These are phyloP conservation scores for Theretra japonica DNA, from an alignment of 2,888 invertebrate species.

Conservation along the genomic window DNA sequence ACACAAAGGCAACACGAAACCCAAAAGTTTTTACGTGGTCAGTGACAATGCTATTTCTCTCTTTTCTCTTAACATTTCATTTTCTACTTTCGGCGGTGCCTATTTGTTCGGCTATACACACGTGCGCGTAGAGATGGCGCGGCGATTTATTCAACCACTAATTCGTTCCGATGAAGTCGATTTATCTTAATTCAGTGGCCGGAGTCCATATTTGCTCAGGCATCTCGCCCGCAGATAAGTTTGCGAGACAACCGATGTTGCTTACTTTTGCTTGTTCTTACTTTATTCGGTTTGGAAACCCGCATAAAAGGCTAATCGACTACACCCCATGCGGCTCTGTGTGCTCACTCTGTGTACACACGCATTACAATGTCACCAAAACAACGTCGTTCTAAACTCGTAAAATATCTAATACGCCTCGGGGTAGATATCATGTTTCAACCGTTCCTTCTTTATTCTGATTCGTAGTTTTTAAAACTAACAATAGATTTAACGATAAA, in stretches of 20 bases:
- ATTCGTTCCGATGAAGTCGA: slow-evolving; percentile 56
- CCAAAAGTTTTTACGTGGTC: slow-evolving; percentile 84
- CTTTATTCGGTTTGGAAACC: slow-evolving; percentile 77
- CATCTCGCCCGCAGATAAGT: slow-evolving; percentile 77
- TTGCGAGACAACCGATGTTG: slow-evolving; percentile 62
- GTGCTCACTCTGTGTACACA: neutral
- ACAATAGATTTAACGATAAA: neutral
- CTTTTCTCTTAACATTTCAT: slow-evolving; percentile 79
- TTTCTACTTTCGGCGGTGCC: slow-evolving; percentile 70
- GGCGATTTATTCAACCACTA: slow-evolving; percentile 38
- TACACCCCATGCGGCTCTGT: slow-evolving; percentile 31
- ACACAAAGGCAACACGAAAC: slow-evolving; percentile 81
- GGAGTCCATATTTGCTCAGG: slow-evolving; percentile 71
- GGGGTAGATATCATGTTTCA: no score
- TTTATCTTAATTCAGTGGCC: slow-evolving; percentile 61
- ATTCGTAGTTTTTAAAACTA: neutral
- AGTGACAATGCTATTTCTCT: slow-evolving; percentile 79
- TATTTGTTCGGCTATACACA: slow-evolving; percentile 37
- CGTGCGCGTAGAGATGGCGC: slow-evolving; percentile 4
- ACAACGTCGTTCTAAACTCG: neutral
- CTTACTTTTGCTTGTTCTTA: slow-evolving; percentile 62
- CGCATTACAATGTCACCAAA: neutral
- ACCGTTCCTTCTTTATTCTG: neutral
- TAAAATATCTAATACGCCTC: neutral
- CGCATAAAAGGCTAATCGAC: slow-evolving; percentile 61